phyloP scores from a whole-genome alignment of 2,113 vertebrate genomes.

The Epinephelus fuscoguttatus region DNA sequence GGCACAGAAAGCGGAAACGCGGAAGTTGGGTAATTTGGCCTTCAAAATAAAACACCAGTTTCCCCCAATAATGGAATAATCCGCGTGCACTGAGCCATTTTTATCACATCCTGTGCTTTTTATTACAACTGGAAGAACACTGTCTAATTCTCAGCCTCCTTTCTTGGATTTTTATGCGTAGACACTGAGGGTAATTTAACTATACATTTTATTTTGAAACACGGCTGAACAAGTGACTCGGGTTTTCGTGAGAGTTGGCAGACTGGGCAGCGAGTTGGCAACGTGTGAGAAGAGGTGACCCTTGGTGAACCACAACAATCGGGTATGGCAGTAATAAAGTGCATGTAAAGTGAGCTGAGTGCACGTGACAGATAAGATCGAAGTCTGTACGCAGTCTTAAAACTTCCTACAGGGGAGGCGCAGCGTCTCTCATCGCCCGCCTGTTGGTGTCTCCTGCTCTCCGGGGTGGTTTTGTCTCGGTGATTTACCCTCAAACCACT shows the following conservation, averaged over 20 bases:
- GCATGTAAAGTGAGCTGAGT: neutral
- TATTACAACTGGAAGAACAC: rapidly evolving
- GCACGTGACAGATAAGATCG: no score
- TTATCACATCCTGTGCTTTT: rapidly evolving
- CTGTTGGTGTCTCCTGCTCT: neutral
- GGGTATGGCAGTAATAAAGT: neutral
- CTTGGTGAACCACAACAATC: neutral
- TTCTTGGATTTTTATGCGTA: rapidly evolving
- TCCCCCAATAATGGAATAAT: rapidly evolving
- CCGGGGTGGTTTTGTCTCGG: neutral
- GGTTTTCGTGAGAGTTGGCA: neutral
- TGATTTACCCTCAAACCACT: rapidly evolving
- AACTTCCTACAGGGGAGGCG: neutral
- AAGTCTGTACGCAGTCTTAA: neutral
- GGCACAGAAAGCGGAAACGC: neutral
- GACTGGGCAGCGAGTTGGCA: rapidly evolving
- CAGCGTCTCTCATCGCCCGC: neutral
- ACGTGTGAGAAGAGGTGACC: neutral
- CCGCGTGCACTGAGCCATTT: rapidly evolving
- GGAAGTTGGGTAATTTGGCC: neutral
- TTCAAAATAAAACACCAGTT: constrained; percentile 41
- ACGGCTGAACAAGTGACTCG: rapidly evolving
- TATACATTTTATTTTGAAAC: constrained; percentile 56
- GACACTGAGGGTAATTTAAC: rapidly evolving
- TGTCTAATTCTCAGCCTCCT: rapidly evolving